phyloP scores from a whole-genome alignment of 2,113 vertebrate genomes.

The Saimiri boliviensis region DNA sequence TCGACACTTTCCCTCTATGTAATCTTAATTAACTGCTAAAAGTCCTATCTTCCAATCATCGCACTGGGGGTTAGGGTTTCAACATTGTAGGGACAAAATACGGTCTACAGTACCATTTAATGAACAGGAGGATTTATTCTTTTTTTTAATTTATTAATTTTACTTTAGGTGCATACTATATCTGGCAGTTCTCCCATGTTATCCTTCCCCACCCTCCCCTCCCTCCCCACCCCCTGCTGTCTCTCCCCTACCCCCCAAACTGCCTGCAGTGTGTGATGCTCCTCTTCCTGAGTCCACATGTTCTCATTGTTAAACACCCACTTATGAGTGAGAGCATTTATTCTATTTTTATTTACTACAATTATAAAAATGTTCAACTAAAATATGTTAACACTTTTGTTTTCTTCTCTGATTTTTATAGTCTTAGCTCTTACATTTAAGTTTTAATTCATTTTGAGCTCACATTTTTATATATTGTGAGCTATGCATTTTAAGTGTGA shows the following conservation, averaged over 20 bases:
- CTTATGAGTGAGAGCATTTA: not conserved
- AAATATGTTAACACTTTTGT: not conserved
- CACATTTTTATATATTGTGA: not conserved
- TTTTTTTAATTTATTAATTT: not conserved
- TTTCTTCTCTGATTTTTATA: not conserved
- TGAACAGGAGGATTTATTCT: not conserved
- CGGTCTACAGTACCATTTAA: not conserved
- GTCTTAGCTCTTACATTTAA: not conserved
- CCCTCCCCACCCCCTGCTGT: too few relatives aligned
- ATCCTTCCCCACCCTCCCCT: too few relatives aligned
- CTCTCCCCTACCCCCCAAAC: too few relatives aligned
- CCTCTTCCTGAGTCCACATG: too few relatives aligned
- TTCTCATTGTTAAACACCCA: too few relatives aligned
- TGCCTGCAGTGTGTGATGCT: too few relatives aligned
- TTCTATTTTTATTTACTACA: not conserved
- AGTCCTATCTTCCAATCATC: not conserved
- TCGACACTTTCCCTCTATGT: too few relatives aligned
- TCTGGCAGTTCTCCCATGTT: too few relatives aligned
- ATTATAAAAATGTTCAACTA: not conserved
- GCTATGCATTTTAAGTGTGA: not conserved
- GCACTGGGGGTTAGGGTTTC: not conserved
- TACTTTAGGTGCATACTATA: too few relatives aligned
- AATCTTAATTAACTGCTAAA: not conserved
- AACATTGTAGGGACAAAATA: not conserved
- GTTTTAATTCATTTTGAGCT: not conserved